Percentiles rank a stretch among this genome's conserved stretches.
These are phyloP conservation scores for Heloderma charlesbogerti DNA, from an alignment of 2,113 vertebrate species.

Conservation along the genomic window DNA sequence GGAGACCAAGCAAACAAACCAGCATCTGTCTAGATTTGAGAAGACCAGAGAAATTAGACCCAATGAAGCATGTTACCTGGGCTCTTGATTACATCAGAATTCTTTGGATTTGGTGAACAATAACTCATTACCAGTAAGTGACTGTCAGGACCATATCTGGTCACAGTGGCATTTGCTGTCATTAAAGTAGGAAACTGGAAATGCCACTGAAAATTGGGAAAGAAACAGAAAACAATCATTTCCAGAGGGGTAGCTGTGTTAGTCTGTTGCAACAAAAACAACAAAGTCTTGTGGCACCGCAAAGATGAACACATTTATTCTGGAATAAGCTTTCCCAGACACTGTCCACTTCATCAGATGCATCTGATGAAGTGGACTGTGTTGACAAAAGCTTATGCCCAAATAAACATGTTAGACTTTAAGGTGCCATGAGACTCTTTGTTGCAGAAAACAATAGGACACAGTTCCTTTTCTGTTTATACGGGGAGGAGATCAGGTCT, in stretches of 20 bases:
- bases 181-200: conserved; percentile 24
- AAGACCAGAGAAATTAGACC: conserved; percentile 54
- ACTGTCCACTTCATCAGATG: no score
- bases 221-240: background rate
- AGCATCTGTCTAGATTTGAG: conserved; percentile 61
- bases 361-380: no score
- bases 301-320: no score
- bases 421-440: no score
- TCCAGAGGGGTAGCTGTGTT: no score
- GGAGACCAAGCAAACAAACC: conserved; percentile 52
- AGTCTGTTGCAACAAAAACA: no score
- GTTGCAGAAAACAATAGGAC: no score
- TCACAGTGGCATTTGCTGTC: conserved; percentile 12
- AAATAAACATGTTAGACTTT: no score
- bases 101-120: conserved; percentile 44
- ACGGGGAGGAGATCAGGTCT: background rate
- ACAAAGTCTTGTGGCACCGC: no score
- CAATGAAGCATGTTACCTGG: conserved; percentile 63
- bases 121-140: conserved; percentile 59
- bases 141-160: conserved; percentile 40
- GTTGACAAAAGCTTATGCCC: no score
- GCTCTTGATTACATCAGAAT: conserved; percentile 61
- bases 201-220: background rate
- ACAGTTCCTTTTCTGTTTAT: background rate
- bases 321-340: no score